Conservation (phyloP, 1,140 invertebrate species). For the Camponotus floridanus region DNA sequence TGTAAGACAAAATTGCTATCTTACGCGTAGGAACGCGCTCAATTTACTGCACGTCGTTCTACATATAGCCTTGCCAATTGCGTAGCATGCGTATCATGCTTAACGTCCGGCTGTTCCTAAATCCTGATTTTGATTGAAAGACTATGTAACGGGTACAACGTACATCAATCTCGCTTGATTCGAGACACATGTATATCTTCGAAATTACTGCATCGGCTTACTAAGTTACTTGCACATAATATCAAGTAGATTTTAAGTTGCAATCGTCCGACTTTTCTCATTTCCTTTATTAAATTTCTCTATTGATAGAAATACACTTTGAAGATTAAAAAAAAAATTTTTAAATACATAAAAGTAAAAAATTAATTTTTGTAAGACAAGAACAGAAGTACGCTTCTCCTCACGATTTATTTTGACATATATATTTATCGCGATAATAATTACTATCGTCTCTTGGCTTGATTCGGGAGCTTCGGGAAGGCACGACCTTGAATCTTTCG, state of each 20-base stretch:
- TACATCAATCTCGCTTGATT: slow-evolving; percentile 6
- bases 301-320: neutral
- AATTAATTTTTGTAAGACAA: neutral
- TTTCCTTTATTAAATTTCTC: neutral
- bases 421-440: slow-evolving; percentile 51
- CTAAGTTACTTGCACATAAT: neutral
- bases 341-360: neutral
- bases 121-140: slow-evolving; percentile 65
- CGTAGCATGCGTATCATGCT: slow-evolving; percentile 69
- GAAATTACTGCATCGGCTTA: neutral
- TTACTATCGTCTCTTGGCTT: slow-evolving; percentile 36
- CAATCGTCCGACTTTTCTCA: neutral
- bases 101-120: slow-evolving; percentile 67
- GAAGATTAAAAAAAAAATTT: neutral
- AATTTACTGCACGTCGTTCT: slow-evolving; percentile 69
- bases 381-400: neutral
- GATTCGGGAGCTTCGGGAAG: slow-evolving; percentile 60
- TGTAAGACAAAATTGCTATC: slow-evolving; percentile 53
- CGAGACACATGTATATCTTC: neutral
- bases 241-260: neutral
- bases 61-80: slow-evolving; percentile 66
- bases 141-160: slow-evolving; percentile 3
- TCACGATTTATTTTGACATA: slow-evolving; percentile 7
- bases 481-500: slow-evolving; percentile 59
- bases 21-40: slow-evolving; percentile 51